Evolutionary conservation across 2,113 vertebrate species (phyloP).

Genomic region (Mormoops blainvillei): DNA sequence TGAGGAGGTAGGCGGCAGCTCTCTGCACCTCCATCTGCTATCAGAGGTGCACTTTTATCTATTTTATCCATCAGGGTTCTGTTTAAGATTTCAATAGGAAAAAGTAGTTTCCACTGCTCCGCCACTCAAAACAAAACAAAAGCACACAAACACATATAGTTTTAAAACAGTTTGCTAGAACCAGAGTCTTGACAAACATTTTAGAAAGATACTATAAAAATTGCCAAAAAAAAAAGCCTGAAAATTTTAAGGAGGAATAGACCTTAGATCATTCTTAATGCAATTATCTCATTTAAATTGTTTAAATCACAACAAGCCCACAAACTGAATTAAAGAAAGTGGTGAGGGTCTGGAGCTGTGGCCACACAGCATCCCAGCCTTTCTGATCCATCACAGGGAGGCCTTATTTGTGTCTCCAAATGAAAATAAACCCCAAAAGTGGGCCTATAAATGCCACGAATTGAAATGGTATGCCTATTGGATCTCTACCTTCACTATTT

Average conservation of each 20-base stretch:
- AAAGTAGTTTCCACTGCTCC: background rate
- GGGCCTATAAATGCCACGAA: background rate
- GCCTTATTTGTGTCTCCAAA: background rate
- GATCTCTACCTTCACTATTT: background rate
- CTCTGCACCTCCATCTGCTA: background rate
- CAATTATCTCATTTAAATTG: background rate
- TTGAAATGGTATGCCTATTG: background rate
- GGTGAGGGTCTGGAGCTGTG: background rate
- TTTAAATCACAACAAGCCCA: background rate
- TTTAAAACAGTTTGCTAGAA: background rate
- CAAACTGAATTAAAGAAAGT: background rate
- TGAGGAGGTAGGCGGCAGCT: background rate
- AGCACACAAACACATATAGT: background rate
- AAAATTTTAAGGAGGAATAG: background rate
- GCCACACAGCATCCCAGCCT: background rate
- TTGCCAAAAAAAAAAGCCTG: accelerated
- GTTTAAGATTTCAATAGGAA: background rate
- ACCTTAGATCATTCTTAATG: background rate
- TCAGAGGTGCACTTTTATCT: background rate
- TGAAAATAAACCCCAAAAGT: background rate
- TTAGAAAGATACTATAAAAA: background rate
- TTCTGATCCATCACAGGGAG: background rate
- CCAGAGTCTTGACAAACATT: background rate
- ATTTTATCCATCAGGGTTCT: background rate
- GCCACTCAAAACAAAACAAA: background rate